These are phyloP conservation scores for Mastigias papua DNA, from an alignment of 30 jellyfish, hydroid and myxozoan genomes.

Conservation along the genomic window DNA sequence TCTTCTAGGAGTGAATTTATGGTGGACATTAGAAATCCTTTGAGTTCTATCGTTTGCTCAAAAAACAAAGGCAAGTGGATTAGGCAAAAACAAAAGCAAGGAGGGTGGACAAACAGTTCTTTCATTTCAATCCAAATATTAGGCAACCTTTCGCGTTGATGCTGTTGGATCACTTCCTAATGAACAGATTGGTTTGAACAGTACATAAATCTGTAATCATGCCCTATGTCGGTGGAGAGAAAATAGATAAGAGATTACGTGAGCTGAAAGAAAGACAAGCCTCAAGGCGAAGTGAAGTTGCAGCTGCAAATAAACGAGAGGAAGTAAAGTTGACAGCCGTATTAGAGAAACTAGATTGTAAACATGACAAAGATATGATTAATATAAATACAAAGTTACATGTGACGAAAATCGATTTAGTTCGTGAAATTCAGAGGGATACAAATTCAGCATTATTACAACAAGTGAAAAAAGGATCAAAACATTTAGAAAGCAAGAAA, in stretches of 20 bases:
- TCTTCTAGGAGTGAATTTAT: background rate
- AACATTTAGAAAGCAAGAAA: background rate
- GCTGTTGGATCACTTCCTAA: background rate
- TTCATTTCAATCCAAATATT: background rate
- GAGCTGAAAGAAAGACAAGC: conserved; percentile 66
- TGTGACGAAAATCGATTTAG: conserved; percentile 37
- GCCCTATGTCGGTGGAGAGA: conserved; percentile 57
- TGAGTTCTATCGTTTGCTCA: background rate
- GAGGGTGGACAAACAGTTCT: background rate
- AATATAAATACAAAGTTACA: conserved; percentile 48
- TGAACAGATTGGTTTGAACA: background rate
- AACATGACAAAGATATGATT: conserved; percentile 57
- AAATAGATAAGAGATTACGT: conserved; percentile 19
- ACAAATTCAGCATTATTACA: conserved; percentile 7
- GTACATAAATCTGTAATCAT: background rate
- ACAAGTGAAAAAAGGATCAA: conserved; percentile 19
- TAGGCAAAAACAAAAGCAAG: background rate
- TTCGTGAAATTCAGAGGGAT: conserved; percentile 21
- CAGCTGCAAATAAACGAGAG: conserved; percentile 71
- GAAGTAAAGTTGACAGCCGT: conserved; percentile 52
- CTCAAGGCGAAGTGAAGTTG: conserved; percentile 52
- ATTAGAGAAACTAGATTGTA: conserved; percentile 35
- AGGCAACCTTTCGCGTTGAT: background rate
- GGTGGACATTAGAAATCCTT: background rate
- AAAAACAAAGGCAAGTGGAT: background rate